Base-by-base conservation (phyloP, 2,888 invertebrate genomes). In the Lamellibrachia columna region DNA sequence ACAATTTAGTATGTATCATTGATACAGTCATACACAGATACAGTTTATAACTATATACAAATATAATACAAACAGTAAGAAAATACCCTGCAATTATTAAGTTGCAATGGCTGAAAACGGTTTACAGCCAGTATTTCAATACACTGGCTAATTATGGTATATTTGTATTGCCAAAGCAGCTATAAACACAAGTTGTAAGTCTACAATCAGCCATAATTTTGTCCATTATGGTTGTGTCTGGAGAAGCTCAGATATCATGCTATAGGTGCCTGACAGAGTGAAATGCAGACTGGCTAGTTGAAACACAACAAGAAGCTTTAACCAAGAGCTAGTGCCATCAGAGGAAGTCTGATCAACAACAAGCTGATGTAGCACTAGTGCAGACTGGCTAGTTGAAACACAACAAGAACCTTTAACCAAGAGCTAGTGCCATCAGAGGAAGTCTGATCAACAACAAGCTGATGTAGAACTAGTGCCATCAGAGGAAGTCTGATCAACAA, bases 301-400 rank as follows among this genome's bases (percentile, higher is more conserved):
- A 75, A 75, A 75, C 75, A 75, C 75, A 75, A 75, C 75, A 75
- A 75, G 75, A 75, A 75, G n/a, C 15, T 75, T 75, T 15, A 75
- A 4, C 75, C 22, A 22, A 75, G 75, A 22, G n/a, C 22, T 4
- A 15, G n/a, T n/a, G 75, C 6, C 75, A n/a, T 15, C 75, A 75
- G 75, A 75, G 15, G 75, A 75, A 75, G 75, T n/a, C 9, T 55
- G 7, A 55, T 9, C 75, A 75, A 75, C 75, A 75, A 75, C 11
- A 11, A 60, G 9, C 75, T 75, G 75, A 15, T 75, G 75, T 22
- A 6, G 22, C 75, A 75, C 75, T 75, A n/a, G 75, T 15, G 6
- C 75, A 75, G 75, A 75, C 55, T 55, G 55, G 75, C n/a, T 75
- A 75, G n/a, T 75, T 75, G 22, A 75, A 75, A 75, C 75, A 75